Percentiles rank a stretch among this genome's conserved stretches.
These are phyloP conservation scores for Tinea trinotella DNA, from an alignment of 2,888 invertebrate species.

Conservation along the genomic window DNA sequence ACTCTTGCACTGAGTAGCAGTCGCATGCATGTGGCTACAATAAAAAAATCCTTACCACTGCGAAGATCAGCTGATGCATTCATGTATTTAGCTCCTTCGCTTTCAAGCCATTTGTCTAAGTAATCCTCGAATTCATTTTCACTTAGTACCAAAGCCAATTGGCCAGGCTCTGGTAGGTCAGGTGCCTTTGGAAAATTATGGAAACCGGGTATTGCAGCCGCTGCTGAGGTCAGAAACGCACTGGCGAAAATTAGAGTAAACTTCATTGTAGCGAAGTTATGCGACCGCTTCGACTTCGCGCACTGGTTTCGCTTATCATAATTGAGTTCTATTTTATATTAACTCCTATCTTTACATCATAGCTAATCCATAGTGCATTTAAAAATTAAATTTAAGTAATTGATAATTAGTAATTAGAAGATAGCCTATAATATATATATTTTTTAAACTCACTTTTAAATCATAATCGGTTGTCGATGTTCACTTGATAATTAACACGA, in stretches of 20 bases:
- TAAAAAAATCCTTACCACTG: constrained; percentile 40
- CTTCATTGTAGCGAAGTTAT: not conserved
- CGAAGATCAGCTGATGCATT: constrained; percentile 33
- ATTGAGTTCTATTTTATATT: not conserved
- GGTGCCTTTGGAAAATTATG: constrained; percentile 1
- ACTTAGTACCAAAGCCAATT: constrained; percentile 43
- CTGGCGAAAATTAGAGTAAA: not conserved
- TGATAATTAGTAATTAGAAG: constrained; percentile 1
- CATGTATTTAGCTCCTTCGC: constrained; percentile 36
- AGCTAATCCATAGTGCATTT: constrained; percentile 6
- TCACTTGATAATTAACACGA: constrained; percentile 2
- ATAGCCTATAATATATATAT: not conserved
- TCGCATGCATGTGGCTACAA: too few relatives aligned
- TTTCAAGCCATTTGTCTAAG: constrained; percentile 49
- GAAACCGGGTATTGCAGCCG: not conserved
- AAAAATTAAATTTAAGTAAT: not conserved
- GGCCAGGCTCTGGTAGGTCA: constrained; percentile 42
- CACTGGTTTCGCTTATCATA: not conserved
- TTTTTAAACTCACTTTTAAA: not conserved
- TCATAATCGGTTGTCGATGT: not conserved
- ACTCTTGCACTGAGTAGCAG: too few relatives aligned
- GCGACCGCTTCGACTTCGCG: not conserved
- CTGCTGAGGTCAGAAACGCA: not conserved
- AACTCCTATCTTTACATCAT: constrained; percentile 3
- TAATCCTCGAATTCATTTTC: constrained; percentile 66